Evolutionary conservation across 2,113 vertebrate genomes (phyloP).

Genomic region (Lynx canadensis): DNA sequence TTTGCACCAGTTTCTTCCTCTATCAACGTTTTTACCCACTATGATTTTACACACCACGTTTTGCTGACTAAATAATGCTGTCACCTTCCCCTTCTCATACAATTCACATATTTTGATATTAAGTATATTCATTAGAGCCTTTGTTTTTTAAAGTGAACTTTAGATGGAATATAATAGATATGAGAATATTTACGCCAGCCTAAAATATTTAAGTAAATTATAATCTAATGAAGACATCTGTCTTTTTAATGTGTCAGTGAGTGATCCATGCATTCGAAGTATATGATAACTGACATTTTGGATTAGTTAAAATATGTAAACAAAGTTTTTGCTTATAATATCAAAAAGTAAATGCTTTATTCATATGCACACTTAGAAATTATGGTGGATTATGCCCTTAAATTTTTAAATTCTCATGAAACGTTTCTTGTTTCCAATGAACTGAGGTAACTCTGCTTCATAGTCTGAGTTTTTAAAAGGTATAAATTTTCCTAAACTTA

Average conservation of each 20-base stretch:
- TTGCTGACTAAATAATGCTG: background rate
- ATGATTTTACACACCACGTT: background rate
- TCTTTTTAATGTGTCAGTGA: background rate
- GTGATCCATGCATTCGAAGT: background rate
- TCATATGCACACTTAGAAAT: background rate
- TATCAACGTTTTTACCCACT: background rate
- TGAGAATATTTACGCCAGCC: background rate
- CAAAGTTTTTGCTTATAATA: background rate
- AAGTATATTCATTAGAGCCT: background rate
- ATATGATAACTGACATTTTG: background rate
- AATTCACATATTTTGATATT: background rate
- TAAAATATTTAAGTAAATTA: constrained; percentile 23
- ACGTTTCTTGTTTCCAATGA: background rate
- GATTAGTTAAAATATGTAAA: background rate
- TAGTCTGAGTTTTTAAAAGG: constrained; percentile 23
- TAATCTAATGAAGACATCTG: constrained; percentile 15
- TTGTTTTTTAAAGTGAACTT: constrained; percentile 21
- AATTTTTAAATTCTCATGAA: background rate
- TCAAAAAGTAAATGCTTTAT: background rate
- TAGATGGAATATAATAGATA: background rate
- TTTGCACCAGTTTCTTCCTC: background rate
- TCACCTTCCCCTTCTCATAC: background rate
- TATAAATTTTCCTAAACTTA: background rate
- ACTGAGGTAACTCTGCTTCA: background rate
- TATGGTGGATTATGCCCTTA: background rate